Evolutionary conservation across 37 sponge, comb jelly and placozoan genomes (phyloP).

Genomic region (Eunapius fragilis): DNA sequence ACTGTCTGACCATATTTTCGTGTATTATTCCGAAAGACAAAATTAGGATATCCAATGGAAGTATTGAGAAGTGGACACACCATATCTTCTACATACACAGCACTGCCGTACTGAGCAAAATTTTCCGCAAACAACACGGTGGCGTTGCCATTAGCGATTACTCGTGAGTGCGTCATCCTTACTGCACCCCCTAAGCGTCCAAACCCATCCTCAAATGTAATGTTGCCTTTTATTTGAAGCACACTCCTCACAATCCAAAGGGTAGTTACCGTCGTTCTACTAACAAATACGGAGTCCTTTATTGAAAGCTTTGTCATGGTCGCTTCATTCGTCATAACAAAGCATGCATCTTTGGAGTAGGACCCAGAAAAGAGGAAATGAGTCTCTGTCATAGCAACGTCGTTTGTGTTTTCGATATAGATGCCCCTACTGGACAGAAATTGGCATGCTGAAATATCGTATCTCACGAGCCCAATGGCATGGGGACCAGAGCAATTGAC

Average conservation of each 20-base stretch:
- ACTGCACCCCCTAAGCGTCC: neutral
- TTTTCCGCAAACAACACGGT: neutral
- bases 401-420: neutral
- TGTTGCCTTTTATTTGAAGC: neutral
- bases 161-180: neutral
- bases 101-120: constrained; percentile 1
- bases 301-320: neutral
- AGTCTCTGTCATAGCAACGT: neutral
- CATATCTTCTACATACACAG: constrained; percentile 1
- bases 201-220: neutral
- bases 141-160: neutral
- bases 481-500: neutral
- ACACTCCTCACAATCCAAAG: neutral
- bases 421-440: neutral
- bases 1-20: neutral
- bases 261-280: neutral
- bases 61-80: neutral
- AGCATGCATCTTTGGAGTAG: neutral
- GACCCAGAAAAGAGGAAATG: neutral
- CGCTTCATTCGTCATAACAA: neutral
- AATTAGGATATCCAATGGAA: neutral
- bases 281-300: neutral
- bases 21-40: neutral
- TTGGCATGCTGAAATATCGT: neutral
- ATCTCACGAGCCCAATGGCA: neutral